Percentiles rank a stretch among this genome's conserved stretches.
phyloP scores from a whole-genome alignment of 2,113 vertebrate genomes.

The Clarias magur region DNA sequence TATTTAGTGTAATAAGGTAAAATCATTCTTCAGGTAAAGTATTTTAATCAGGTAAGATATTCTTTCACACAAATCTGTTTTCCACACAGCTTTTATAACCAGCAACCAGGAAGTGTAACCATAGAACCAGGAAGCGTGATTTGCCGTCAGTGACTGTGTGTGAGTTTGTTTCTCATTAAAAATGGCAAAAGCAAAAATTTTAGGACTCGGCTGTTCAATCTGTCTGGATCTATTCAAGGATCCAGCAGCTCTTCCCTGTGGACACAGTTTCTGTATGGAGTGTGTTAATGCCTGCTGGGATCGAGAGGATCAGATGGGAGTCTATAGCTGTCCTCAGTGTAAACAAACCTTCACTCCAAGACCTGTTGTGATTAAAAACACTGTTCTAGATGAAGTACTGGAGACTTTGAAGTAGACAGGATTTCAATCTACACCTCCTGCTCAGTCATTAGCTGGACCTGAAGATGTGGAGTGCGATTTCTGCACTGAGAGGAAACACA shows the following conservation, averaged over 20 bases:
- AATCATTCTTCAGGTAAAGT: no score
- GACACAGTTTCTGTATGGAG: conserved; percentile 43
- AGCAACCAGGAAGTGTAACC: no score
- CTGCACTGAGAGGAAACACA: neutral
- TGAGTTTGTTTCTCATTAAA: neutral
- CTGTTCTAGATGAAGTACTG: neutral
- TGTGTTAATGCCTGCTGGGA: conserved; percentile 41
- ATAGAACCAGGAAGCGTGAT: neutral
- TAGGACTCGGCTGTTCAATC: neutral
- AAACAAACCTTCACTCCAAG: conserved; percentile 6
- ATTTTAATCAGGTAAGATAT: neutral
- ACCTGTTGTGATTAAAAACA: no score
- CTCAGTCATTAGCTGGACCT: neutral
- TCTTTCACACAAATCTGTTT: neutral
- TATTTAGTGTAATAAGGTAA: neutral
- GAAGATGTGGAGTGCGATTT: neutral
- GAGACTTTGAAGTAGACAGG: conserved; percentile 17
- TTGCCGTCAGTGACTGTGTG: neutral
- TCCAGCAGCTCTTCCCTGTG: conserved; percentile 14
- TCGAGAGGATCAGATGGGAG: conserved; percentile 16
- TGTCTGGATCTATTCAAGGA: conserved; percentile 13
- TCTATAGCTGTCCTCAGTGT: conserved; percentile 39
- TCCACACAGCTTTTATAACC: neutral
- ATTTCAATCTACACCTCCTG: neutral
- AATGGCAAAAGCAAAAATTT: neutral